Evolutionary conservation across 2,113 vertebrate species (phyloP).

Genomic region (Myiagra hebetior): DNA sequence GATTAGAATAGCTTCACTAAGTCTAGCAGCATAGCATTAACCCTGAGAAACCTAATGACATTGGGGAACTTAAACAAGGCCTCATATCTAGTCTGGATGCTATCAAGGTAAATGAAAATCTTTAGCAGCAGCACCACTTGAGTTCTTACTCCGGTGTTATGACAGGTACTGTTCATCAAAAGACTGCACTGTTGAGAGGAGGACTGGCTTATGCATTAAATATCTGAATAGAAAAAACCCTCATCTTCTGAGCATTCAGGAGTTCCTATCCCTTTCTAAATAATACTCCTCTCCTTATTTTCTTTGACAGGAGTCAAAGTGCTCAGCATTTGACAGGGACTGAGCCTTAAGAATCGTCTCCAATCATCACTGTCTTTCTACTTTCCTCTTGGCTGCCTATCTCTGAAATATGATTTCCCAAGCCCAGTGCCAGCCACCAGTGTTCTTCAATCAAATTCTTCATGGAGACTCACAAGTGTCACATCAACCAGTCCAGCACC

Average conservation of each 20-base stretch:
- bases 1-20: background rate
- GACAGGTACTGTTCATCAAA: conserved; percentile 37
- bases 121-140: background rate
- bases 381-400: conserved; percentile 27
- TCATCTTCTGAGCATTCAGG: background rate
- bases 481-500: conserved; percentile 39
- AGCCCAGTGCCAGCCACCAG: conserved; percentile 4
- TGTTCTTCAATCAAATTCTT: conserved; percentile 27
- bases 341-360: background rate
- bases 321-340: background rate
- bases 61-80: conserved; percentile 52
- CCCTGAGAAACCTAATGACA: conserved; percentile 44
- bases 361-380: background rate
- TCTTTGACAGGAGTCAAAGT: conserved; percentile 34
- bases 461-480: background rate
- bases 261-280: background rate
- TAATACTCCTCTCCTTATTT: background rate
- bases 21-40: background rate
- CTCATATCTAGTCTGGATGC: conserved; percentile 17
- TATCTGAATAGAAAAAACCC: background rate
- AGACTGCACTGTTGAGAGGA: background rate
- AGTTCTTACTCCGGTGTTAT: conserved; percentile 14
- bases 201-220: conserved; percentile 33
- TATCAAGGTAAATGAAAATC: conserved; percentile 51
- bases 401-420: conserved; percentile 11